Evolutionary conservation across 2,113 vertebrate species (phyloP), one percentile per base, ranked within the genome.

Genomic region (Grantiella picta): DNA sequence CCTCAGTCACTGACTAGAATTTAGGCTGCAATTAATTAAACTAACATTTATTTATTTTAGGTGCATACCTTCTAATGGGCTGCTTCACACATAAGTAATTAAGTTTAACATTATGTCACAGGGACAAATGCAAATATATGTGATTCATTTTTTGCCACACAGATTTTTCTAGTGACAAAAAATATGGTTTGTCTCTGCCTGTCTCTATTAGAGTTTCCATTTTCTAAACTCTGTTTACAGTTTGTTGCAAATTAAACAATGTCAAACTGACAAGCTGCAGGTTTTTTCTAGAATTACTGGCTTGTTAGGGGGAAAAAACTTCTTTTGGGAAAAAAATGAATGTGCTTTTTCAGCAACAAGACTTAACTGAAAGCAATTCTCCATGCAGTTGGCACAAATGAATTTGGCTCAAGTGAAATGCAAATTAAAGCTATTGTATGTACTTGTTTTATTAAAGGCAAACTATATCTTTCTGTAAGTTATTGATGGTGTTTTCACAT

Each of bases 231-330:
- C 82, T 96, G 82, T 93, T 94, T 96, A 96, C 60, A 52, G 40
- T 92, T 96, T 92, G 85, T 45, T 95, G 83, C 49, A 96, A 95
- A 96, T 96, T 92, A 96, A 95, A 90, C 88, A 94, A 92, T 96
- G 92, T 90, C 85, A 93, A 85, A 68, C 71, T 96, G 96, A 94
- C 95, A 96, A 88, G 93, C 60, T 76, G 60, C 47, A 69, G 15
- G 9, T 29, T 89, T 93, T 90, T 91, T 47, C 85, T 95, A 73
- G 88, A 86, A 92, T 94, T 90, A 78, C 82, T 90, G 90, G 56
- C 90, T 94, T 95, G 76, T 94, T 96, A 94, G 66, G 70, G 93
- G 87, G 75, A 69, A 88, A 87, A 92, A 94, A 38, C 78, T 91
- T 89, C 49, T 95, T 91, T 81, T 29, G 36, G 42, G 81, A 6